Evolutionary conservation across 2,113 vertebrate species (phyloP), one percentile per base, ranked within the genome.

Genomic region (Struthidea cinerea): DNA sequence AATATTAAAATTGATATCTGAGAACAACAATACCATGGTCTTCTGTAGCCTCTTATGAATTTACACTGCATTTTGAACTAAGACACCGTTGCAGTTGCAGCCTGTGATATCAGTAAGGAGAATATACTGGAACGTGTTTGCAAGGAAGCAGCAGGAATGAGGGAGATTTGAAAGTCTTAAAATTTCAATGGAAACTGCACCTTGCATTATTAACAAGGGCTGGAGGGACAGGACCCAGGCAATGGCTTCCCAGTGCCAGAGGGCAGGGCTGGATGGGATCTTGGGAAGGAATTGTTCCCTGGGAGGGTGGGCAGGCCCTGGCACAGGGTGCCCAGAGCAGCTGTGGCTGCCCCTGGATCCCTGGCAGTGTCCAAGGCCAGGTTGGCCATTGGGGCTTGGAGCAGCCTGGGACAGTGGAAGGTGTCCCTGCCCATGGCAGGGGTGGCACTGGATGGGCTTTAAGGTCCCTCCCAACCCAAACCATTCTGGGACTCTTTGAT

Each of bases 321-420:
- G 57, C 50, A 7, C 42, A 50, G 57, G 49, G 27, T 64, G 67
- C 50, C 76, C 76, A 64, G 67, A 64, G 76, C 4, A 79, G 75
- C 75, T 71, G 65, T 1, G 57, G 85, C 65, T 80, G 67, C 57
- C 35, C 26, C 59, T 57, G 60, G 35, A 50, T 65, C 35, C 42
- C 76, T 88, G 57, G 50, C 26, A 64, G 57, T 57, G 50, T 0
- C 59, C 76, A 56, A 56, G 42, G 42, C 26, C 50, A 73, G 59
- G 35, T 0, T 64, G 75, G 49, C 26, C 41, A 74, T 0, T 17
- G 26, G 26, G 50, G 15, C 27, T 55, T 2, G 59, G 50, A 52
- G 59, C 33, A 81, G 23, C 19, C 50, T 81, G 52, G 44, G 10
- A 4, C 3, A 44, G 59, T 59, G 59, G 17, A 0, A 65, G 77